Evolutionary conservation across 2,797 vertebrate species (phyloP).

Genomic region (Rhabdophis nuchalis): DNA sequence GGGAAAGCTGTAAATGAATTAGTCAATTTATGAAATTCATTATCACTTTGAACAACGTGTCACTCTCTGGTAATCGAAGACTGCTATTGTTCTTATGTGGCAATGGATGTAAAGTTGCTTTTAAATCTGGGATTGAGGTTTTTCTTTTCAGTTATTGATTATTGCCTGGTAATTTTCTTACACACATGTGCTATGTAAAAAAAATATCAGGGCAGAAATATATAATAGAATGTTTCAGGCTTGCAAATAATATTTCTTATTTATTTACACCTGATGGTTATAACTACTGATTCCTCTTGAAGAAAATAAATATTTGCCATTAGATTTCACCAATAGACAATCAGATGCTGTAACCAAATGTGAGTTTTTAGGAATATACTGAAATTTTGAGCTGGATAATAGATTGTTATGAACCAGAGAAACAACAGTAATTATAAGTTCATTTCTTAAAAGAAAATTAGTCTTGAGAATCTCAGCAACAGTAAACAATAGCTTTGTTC

Average conservation of each 20-base stretch:
- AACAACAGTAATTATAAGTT: no score
- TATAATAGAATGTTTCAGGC: background rate
- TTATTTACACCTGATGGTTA: slow-evolving; percentile 11
- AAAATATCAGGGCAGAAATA: background rate
- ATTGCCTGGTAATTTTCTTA: background rate
- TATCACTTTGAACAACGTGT: background rate
- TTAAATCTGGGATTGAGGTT: background rate
- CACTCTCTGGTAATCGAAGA: background rate
- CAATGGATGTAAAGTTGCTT: background rate
- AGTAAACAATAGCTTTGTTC: background rate
- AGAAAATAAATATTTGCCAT: background rate
- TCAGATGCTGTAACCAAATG: background rate
- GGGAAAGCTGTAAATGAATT: background rate
- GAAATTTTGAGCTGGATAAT: background rate
- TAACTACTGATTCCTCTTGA: background rate
- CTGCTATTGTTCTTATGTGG: background rate
- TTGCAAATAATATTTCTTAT: background rate
- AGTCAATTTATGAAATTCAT: slow-evolving; percentile 17
- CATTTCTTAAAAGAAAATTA: background rate
- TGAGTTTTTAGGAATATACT: background rate
- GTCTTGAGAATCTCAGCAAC: background rate
- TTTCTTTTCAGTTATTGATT: background rate
- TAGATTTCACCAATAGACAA: background rate
- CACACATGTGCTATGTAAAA: background rate
- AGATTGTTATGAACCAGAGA: background rate